A percentile compares a stretch with the other conserved stretches of the same genome.
These are phyloP conservation scores for Heliconius congener DNA, from an alignment of 1,140 invertebrate genomes.

Conservation along the genomic window DNA sequence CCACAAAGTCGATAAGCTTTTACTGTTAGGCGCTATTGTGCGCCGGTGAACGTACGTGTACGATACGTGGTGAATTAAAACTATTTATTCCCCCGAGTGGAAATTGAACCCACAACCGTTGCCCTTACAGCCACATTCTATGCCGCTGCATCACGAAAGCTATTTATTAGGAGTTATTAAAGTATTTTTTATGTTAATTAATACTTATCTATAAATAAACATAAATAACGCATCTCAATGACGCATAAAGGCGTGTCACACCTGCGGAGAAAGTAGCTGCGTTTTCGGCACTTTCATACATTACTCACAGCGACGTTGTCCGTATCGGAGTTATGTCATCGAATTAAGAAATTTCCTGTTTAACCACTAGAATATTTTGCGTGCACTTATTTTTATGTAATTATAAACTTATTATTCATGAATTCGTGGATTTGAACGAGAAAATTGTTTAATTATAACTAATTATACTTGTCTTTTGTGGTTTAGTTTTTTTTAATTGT, in stretches of 20 bases:
- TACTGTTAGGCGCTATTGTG: no score
- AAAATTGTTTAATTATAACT: conserved; percentile 8
- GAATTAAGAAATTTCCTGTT: conserved; percentile 20
- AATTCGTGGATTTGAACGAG: not conserved
- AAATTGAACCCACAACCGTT: no score
- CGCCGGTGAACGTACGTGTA: no score
- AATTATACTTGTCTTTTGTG: conserved; percentile 2
- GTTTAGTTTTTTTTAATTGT: not conserved
- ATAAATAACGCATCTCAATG: conserved; percentile 14
- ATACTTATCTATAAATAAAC: not conserved
- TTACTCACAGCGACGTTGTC: conserved; percentile 28
- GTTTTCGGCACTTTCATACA: conserved; percentile 34
- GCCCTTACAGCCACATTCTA: no score
- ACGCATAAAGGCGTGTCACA: conserved; percentile 38
- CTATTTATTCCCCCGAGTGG: no score
- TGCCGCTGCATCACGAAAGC: no score
- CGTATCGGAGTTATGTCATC: conserved; percentile 27
- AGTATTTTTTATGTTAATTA: not conserved
- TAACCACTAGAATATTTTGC: conserved; percentile 6
- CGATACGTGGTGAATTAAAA: no score
- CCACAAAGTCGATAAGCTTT: no score
- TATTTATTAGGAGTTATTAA: not conserved
- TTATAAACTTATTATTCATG: conserved; percentile 1
- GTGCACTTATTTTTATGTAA: conserved; percentile 16
- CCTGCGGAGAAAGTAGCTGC: conserved; percentile 37